These are phyloP conservation scores for Struthidea cinerea DNA, from an alignment of 2,113 vertebrate species.

Conservation along the genomic window DNA sequence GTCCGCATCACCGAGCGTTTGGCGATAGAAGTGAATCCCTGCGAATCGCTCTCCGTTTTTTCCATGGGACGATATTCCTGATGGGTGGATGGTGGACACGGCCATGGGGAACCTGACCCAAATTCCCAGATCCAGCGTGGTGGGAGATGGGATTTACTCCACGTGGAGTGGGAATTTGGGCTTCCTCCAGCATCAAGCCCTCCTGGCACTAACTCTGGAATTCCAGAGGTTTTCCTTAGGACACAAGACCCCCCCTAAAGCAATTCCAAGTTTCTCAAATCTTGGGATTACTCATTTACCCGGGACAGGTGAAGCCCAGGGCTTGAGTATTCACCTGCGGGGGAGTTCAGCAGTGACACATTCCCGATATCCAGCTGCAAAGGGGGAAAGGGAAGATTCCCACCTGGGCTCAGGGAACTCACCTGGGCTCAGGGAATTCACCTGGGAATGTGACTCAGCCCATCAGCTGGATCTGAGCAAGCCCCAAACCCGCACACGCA, in stretches of 20 bases:
- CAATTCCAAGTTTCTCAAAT: not conserved
- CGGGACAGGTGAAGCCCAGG: not conserved
- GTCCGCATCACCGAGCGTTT: accelerated
- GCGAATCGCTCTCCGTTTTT: not conserved
- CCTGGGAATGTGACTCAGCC: not conserved
- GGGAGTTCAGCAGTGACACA: not conserved
- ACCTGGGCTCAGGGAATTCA: not conserved
- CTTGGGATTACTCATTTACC: not conserved
- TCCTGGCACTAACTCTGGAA: not conserved
- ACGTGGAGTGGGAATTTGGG: accelerated
- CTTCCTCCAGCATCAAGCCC: accelerated
- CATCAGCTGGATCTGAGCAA: not conserved
- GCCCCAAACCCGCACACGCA: not conserved
- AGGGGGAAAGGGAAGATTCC: not conserved
- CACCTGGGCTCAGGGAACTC: not conserved
- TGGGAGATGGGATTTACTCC: not conserved
- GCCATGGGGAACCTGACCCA: not conserved
- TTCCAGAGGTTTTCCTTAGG: not conserved
- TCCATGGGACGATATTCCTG: not conserved
- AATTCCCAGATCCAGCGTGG: not conserved
- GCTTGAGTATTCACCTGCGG: not conserved
- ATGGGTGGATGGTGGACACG: accelerated
- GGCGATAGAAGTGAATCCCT: not conserved
- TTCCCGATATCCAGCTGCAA: not conserved
- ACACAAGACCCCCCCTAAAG: not conserved